These are phyloP conservation scores for Lymantria monacha DNA, from an alignment of 2,888 invertebrate species.

Conservation along the genomic window DNA sequence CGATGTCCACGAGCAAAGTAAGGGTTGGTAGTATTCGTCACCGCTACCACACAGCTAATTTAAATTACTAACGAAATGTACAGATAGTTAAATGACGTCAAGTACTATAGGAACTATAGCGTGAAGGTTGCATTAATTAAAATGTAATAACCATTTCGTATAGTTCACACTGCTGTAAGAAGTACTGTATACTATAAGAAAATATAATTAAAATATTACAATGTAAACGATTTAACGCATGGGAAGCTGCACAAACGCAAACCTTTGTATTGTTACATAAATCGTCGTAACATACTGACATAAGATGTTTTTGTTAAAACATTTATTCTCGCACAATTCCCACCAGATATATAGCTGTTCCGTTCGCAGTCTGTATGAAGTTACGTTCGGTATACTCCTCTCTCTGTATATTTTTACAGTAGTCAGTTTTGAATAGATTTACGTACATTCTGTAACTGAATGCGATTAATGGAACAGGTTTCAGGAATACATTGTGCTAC, in stretches of 20 bases:
- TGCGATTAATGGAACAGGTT: too few species aligned
- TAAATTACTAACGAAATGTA: too few species aligned
- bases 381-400: constrained; percentile 13
- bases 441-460: too few species aligned
- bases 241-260: constrained; percentile 68
- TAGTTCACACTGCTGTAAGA: constrained; percentile 35
- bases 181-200: constrained; percentile 35
- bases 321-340: constrained; percentile 19
- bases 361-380: constrained; percentile 16
- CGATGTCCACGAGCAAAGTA: too few species aligned
- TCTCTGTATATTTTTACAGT: not conserved
- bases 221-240: constrained; percentile 55
- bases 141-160: constrained; percentile 18
- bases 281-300: constrained; percentile 47
- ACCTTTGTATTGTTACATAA: constrained; percentile 62
- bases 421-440: not conserved
- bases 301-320: constrained; percentile 35
- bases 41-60: too few species aligned
- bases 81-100: too few species aligned
- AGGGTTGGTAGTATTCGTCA: too few species aligned
- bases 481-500: too few species aligned
- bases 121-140: constrained; percentile 14
- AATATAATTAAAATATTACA: too few species aligned
- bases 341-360: constrained; percentile 27
- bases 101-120: not conserved